These are phyloP conservation scores for Leptura quadrifasciata DNA, from an alignment of 2,888 invertebrate genomes.

Conservation along the genomic window DNA sequence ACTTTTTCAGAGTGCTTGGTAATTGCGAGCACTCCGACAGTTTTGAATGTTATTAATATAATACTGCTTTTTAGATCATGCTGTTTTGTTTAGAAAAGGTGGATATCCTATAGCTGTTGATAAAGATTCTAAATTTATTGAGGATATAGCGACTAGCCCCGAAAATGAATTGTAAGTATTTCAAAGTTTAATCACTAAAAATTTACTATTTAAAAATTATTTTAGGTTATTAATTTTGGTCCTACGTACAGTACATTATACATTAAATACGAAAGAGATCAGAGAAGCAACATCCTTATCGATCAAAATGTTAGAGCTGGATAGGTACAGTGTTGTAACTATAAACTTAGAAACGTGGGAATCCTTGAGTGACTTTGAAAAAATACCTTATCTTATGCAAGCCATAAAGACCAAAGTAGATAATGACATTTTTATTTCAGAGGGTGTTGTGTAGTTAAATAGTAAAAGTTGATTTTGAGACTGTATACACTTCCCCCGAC, in stretches of 20 bases:
- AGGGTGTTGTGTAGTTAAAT: slow-evolving; percentile 39
- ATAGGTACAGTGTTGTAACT: slow-evolving; percentile 77
- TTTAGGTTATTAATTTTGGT: slow-evolving; percentile 78
- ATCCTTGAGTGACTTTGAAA: slow-evolving; percentile 76
- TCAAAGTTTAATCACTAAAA: not conserved
- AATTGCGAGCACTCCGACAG: no score
- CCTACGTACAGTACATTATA: slow-evolving; percentile 76
- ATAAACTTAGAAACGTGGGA: slow-evolving; percentile 77
- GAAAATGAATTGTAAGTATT: slow-evolving; percentile 74
- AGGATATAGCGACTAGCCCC: slow-evolving; percentile 71
- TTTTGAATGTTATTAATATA: no score
- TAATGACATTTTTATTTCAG: slow-evolving; percentile 52
- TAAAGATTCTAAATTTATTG: slow-evolving; percentile 70
- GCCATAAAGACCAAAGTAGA: slow-evolving; percentile 74
- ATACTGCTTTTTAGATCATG: slow-evolving; percentile 75
- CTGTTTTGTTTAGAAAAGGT: slow-evolving; percentile 75
- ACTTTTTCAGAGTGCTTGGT: no score
- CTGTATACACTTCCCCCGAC: not conserved
- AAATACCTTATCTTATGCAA: slow-evolving; percentile 80
- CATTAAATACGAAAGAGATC: slow-evolving; percentile 77
- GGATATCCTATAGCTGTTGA: slow-evolving; percentile 75
- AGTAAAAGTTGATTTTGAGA: not conserved
- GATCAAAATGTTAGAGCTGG: slow-evolving; percentile 77
- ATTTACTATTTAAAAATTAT: slow-evolving; percentile 53
- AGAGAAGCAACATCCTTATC: slow-evolving; percentile 75